phyloP scores from a whole-genome alignment of 2,113 vertebrate species.

The Seriola aureovittata region DNA sequence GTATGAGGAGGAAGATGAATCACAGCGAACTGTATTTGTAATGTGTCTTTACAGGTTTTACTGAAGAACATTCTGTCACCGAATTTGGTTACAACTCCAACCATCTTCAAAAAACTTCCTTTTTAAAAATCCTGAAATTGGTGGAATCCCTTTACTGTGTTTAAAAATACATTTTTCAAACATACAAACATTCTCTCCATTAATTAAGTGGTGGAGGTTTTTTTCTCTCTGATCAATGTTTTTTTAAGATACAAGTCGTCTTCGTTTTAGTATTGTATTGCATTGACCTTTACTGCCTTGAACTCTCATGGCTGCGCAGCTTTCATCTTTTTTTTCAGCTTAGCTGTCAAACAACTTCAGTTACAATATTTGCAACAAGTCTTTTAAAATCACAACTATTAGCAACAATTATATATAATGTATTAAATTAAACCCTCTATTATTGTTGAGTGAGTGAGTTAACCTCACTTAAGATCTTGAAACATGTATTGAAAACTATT shows the following conservation, averaged over 20 bases:
- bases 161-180: too few relatives aligned
- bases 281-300: neutral
- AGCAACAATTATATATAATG: neutral
- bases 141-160: neutral
- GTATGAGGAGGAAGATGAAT: neutral
- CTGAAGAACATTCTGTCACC: neutral
- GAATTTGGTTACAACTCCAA: neutral
- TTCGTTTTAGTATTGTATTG: too few relatives aligned
- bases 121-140: neutral
- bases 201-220: too few relatives aligned
- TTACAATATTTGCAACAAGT: neutral
- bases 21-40: neutral
- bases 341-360: too few relatives aligned
- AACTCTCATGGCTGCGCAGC: neutral
- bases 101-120: neutral
- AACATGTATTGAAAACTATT: neutral
- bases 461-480: neutral
- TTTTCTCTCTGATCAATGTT: too few relatives aligned
- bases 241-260: too few relatives aligned
- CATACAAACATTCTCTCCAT: too few relatives aligned
- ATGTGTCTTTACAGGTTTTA: too few relatives aligned
- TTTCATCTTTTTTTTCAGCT: neutral
- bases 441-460: neutral
- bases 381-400: neutral
- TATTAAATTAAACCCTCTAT: conserved; percentile 7